These are phyloP conservation scores for Gila orcuttii DNA, from an alignment of 2,113 vertebrate species.

Conservation along the genomic window DNA sequence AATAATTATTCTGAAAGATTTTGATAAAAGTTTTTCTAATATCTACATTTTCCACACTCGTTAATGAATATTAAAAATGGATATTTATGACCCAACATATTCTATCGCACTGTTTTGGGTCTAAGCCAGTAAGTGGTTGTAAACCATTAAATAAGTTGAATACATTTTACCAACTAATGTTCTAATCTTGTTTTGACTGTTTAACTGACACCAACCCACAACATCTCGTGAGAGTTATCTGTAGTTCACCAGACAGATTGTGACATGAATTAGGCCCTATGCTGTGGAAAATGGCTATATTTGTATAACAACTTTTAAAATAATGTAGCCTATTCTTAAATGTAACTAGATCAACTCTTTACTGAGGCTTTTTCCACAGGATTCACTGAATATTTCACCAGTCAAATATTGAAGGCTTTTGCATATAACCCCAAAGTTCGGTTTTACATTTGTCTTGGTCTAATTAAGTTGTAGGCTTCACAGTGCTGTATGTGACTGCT, in stretches of 20 bases:
- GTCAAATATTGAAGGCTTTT: not conserved
- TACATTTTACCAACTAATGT: conserved; percentile 43
- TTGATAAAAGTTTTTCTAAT: not conserved
- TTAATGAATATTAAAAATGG: not conserved
- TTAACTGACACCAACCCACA: conserved; percentile 62
- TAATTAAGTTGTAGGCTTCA: conserved; percentile 37
- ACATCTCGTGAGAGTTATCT: conserved; percentile 31
- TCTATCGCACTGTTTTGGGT: not conserved
- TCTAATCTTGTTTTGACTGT: conserved; percentile 66
- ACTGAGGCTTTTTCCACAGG: not conserved
- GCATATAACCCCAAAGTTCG: not conserved
- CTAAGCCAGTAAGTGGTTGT: not conserved
- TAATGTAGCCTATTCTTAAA: not conserved
- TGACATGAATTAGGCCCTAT: not conserved
- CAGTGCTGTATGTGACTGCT: conserved; percentile 67
- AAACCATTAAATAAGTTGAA: not conserved
- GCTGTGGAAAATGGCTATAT: not conserved
- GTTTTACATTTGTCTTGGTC: conserved; percentile 21
- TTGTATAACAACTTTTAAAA: not conserved
- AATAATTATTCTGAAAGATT: not conserved
- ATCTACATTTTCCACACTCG: not conserved
- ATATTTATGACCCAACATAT: not conserved
- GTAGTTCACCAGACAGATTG: not conserved
- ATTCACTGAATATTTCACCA: not conserved
- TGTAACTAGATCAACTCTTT: not conserved